phyloP scores from a whole-genome alignment of 2,888 invertebrate genomes.

The Dryadula phaetusa region DNA sequence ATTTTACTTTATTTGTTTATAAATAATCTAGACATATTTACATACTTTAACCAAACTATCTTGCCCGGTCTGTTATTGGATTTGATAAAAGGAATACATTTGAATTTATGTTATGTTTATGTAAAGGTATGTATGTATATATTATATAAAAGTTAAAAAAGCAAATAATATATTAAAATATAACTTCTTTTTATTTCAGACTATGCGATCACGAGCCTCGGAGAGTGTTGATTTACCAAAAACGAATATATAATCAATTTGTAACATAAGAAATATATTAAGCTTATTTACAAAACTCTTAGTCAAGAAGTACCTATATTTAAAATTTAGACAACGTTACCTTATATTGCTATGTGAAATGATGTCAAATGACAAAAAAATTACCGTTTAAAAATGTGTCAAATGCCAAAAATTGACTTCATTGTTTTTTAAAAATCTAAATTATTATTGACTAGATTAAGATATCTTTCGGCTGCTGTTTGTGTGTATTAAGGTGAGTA shows the following conservation, averaged over 20 bases:
- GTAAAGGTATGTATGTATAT: no score
- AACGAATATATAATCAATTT: background rate
- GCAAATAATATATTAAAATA: background rate
- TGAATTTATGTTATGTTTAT: no score
- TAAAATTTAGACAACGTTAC: background rate
- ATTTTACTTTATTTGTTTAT: no score
- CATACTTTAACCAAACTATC: no score
- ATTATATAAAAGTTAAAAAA: background rate
- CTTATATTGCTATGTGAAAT: background rate
- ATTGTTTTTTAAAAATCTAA: background rate
- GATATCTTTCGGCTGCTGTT: background rate
- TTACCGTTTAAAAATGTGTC: background rate
- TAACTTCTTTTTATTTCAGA: slow-evolving; percentile 65
- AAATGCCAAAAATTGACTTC: background rate
- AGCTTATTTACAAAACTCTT: slow-evolving; percentile 1
- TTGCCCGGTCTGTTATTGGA: background rate
- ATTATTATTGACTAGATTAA: background rate
- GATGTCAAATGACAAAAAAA: background rate
- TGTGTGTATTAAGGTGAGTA: slow-evolving; percentile 39
- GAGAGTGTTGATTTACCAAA: slow-evolving; percentile 77
- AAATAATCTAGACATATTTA: no score
- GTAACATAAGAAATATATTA: background rate
- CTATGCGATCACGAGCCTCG: slow-evolving; percentile 83
- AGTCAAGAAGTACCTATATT: slow-evolving; percentile 8
- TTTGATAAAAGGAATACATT: no score